Evolutionary conservation across 2,113 vertebrate genomes (phyloP).

Genomic region (Pantherophis guttatus): DNA sequence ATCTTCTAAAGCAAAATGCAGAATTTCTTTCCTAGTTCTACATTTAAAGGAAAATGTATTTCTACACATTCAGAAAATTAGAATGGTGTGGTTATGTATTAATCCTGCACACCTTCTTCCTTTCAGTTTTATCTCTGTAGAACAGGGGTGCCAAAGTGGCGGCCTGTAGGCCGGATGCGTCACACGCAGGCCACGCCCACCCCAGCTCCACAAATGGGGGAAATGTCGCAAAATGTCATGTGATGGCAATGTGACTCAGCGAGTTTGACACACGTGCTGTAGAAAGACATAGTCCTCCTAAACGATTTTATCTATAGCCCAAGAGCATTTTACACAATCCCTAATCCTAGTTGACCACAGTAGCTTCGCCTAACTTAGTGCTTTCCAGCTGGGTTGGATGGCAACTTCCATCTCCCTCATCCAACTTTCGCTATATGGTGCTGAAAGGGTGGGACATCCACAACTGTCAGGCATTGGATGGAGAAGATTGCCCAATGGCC

Average conservation of each 20-base stretch:
- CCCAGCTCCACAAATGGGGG: too few relatives aligned
- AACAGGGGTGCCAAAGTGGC: too few relatives aligned
- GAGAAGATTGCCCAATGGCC: not conserved
- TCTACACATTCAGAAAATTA: not conserved
- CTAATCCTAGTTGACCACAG: not conserved
- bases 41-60: not conserved
- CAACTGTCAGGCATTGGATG: not conserved
- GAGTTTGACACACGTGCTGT: too few relatives aligned
- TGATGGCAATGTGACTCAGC: too few relatives aligned
- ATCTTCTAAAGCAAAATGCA: not conserved
- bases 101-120: too few relatives aligned
- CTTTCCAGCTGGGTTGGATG: not conserved
- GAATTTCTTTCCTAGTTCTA: not conserved
- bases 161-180: too few relatives aligned
- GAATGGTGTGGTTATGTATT: not conserved
- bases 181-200: too few relatives aligned
- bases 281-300: not conserved
- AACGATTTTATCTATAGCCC: not conserved
- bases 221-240: too few relatives aligned
- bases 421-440: not conserved
- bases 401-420: not conserved
- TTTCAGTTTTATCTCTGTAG: not conserved
- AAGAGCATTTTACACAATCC: not conserved
- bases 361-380: not conserved
- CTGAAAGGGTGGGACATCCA: not conserved